A percentile compares a stretch with the other conserved stretches of the same genome.
Conservation (phyloP, 2,888 invertebrate genomes). For the Bombyx huttoni region DNA sequence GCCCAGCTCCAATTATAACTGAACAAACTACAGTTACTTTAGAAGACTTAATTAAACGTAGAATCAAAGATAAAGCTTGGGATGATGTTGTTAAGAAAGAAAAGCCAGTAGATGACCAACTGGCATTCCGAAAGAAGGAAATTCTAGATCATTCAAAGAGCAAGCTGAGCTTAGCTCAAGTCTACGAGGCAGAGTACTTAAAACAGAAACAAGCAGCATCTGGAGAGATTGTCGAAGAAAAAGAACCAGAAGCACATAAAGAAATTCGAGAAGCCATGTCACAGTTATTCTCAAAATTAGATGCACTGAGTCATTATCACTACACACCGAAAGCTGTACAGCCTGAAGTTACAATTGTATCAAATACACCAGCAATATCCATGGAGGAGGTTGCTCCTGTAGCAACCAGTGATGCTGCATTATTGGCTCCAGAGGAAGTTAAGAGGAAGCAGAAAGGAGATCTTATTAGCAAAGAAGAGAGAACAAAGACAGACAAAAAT, state of each 20-base stretch:
- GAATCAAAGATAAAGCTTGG: slow-evolving; percentile 94
- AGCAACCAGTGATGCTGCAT: slow-evolving; percentile 84
- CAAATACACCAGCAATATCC: slow-evolving; percentile 89
- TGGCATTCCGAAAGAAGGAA: slow-evolving; percentile 89
- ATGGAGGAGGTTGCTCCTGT: slow-evolving; percentile 98
- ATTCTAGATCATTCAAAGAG: slow-evolving; percentile 95
- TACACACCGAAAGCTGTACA: slow-evolving; percentile 90
- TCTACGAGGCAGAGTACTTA: slow-evolving; percentile 92
- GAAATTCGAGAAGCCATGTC: slow-evolving; percentile 83
- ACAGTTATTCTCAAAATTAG: slow-evolving; percentile 85
- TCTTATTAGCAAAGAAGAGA: slow-evolving; percentile 81
- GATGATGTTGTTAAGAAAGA: slow-evolving; percentile 93
- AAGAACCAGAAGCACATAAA: slow-evolving; percentile 82
- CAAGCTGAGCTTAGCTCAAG: slow-evolving; percentile 91
- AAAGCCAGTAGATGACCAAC: slow-evolving; percentile 85
- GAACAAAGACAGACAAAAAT: slow-evolving; percentile 88
- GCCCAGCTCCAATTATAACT: slow-evolving; percentile 92
- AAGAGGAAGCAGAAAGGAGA: slow-evolving; percentile 74
- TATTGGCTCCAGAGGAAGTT: slow-evolving; percentile 95
- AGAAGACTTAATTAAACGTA: slow-evolving; percentile 91
- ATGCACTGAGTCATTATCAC: slow-evolving; percentile 94
- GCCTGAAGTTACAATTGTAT: slow-evolving; percentile 91
- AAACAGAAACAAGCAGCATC: slow-evolving; percentile 74
- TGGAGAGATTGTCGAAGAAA: slow-evolving; percentile 72
- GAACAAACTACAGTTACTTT: slow-evolving; percentile 89